These are phyloP conservation scores for Cerastis leucographa DNA, from an alignment of 2,888 invertebrate species.

Conservation along the genomic window DNA sequence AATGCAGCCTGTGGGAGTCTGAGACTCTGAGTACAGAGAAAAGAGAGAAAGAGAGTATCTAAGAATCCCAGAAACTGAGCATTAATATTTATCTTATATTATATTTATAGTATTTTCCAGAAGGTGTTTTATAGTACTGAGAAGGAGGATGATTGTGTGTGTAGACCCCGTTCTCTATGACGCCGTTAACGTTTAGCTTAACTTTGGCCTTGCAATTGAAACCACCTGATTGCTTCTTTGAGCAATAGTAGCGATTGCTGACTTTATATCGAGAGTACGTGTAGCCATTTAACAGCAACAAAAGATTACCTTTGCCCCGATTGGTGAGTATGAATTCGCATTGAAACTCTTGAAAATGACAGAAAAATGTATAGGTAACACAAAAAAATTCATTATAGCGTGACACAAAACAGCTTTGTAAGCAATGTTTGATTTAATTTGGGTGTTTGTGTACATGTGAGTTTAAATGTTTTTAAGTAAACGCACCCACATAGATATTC, in stretches of 20 bases:
- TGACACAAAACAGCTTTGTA: not conserved
- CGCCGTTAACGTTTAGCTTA: constrained; percentile 40
- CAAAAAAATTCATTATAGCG: not conserved
- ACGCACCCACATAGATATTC: too few species aligned
- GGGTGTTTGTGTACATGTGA: too few species aligned
- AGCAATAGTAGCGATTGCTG: constrained; percentile 60
- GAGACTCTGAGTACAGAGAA: not conserved
- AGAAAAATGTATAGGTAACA: not conserved
- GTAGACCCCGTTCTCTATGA: not conserved
- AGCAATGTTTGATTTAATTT: too few species aligned
- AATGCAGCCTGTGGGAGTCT: not conserved
- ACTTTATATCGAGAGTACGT: constrained; percentile 60
- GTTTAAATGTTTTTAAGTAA: too few species aligned
- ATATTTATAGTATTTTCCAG: constrained; percentile 8
- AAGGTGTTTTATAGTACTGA: not conserved
- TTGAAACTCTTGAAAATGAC: constrained; percentile 15
- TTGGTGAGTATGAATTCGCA: constrained; percentile 59
- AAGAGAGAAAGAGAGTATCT: not conserved
- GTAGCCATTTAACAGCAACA: constrained; percentile 61
- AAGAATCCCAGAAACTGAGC: not conserved
- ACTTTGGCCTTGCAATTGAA: constrained; percentile 53
- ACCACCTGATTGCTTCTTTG: constrained; percentile 36
- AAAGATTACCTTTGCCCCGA: constrained; percentile 42
- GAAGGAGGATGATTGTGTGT: constrained; percentile 20
- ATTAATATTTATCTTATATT: not conserved